Evolutionary conservation across 2,797 vertebrate genomes (phyloP).

Genomic region (Esox lucius): DNA sequence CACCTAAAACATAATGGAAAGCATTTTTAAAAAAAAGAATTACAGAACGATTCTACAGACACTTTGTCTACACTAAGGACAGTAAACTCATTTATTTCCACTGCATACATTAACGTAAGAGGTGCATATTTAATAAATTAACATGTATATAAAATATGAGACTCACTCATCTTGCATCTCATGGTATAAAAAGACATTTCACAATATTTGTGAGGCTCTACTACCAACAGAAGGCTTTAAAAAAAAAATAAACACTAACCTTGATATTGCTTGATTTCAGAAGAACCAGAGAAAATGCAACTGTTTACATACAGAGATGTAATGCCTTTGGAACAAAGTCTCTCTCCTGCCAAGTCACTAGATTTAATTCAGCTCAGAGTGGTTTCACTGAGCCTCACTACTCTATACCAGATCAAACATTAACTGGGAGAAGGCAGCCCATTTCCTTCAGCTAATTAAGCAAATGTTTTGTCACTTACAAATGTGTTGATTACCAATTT

Average conservation of each 20-base stretch:
- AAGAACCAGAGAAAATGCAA: neutral
- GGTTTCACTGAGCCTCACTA: constrained; percentile 12
- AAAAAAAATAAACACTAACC: neutral
- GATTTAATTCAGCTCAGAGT: constrained; percentile 50
- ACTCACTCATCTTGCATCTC: neutral
- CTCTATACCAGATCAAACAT: constrained; percentile 42
- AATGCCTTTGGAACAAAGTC: constrained; percentile 2
- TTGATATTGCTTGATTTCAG: neutral
- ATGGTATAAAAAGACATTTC: neutral
- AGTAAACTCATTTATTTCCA: neutral
- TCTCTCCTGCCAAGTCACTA: constrained; percentile 48
- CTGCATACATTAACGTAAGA: neutral
- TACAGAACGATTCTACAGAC: neutral
- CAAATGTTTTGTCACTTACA: constrained; percentile 11
- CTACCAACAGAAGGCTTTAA: neutral
- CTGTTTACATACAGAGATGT: neutral
- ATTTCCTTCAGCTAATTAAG: constrained; percentile 37
- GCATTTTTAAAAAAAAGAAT: neutral
- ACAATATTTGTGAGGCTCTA: neutral
- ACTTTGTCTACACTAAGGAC: neutral
- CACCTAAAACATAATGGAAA: neutral
- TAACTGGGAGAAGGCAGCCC: constrained; percentile 37
- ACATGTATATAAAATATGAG: neutral
- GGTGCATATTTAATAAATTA: neutral
- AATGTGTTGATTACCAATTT: neutral